These are phyloP conservation scores for Mystacides longicornis DNA, from an alignment of 2,888 invertebrate genomes.

Conservation along the genomic window DNA sequence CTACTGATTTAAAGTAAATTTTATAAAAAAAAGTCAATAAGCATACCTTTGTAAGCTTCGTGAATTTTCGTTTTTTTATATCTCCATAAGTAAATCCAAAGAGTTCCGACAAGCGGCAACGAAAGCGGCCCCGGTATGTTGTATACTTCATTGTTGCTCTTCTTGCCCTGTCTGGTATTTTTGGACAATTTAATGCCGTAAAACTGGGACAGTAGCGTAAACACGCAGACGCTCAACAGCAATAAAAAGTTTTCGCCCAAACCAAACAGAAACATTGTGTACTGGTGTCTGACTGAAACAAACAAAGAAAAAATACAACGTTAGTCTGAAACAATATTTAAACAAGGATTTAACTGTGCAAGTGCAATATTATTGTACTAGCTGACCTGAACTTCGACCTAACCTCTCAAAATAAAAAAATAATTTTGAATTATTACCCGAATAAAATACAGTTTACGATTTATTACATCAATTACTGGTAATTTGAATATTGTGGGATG, in stretches of 20 bases:
- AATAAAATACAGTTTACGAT: no score
- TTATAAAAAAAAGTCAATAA: neutral
- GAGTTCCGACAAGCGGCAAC: slow-evolving; percentile 69
- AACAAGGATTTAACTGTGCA: no score
- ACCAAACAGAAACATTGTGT: slow-evolving; percentile 6
- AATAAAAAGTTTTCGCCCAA: slow-evolving; percentile 14
- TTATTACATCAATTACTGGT: no score
- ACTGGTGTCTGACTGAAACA: slow-evolving; percentile 6
- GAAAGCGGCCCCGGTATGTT: slow-evolving; percentile 66
- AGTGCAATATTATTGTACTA: no score
- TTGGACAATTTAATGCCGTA: slow-evolving; percentile 8
- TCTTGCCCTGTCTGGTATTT: neutral
- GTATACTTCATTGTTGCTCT: slow-evolving; percentile 27
- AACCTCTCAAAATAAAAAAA: no score
- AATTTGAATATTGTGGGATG: no score
- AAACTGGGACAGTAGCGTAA: slow-evolving; percentile 14
- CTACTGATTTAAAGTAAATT: neutral
- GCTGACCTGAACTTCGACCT: no score
- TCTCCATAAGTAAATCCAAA: slow-evolving; percentile 67
- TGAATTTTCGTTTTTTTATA: slow-evolving; percentile 70
- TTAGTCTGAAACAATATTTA: no score
- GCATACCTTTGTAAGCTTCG: slow-evolving; percentile 66
- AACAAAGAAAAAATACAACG: slow-evolving; percentile 3
- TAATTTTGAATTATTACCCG: no score
- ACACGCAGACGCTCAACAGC: slow-evolving; percentile 29